Percentiles rank a stretch among this genome's conserved stretches.
Evolutionary conservation across 2,113 vertebrate species (phyloP).

Genomic region (Archocentrus centrarchus): DNA sequence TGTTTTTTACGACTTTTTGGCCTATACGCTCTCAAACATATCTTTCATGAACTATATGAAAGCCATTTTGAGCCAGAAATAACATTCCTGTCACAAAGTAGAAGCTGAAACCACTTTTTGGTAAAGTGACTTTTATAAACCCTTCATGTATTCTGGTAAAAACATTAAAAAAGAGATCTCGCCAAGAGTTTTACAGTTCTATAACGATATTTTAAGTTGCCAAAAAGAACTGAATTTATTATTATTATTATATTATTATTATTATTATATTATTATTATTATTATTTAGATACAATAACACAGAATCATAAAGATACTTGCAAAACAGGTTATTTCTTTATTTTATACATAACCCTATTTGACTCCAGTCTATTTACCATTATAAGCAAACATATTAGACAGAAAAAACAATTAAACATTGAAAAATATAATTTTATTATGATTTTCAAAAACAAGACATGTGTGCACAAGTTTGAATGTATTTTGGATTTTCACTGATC

Average conservation of each 20-base stretch:
- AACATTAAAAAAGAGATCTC: neutral
- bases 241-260: neutral
- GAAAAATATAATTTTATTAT: no score
- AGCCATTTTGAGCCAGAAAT: neutral
- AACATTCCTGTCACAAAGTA: neutral
- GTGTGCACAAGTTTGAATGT: no score
- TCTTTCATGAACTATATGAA: neutral
- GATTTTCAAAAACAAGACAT: no score
- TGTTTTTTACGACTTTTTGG: neutral
- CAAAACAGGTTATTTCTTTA: neutral
- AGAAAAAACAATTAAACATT: neutral
- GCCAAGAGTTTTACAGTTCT: neutral
- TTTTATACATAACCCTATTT: neutral
- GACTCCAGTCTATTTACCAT: neutral
- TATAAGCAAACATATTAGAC: neutral
- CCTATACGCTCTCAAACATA: neutral
- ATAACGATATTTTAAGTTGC: neutral
- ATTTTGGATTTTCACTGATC: no score
- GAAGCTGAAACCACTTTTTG: neutral
- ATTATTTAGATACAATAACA: neutral
- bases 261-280: neutral
- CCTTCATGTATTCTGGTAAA: neutral
- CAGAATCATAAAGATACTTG: neutral
- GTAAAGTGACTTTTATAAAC: neutral
- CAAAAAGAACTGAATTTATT: neutral